Conservation (phyloP, 2,113 vertebrate genomes). For the Nothoprocta perdicaria region DNA sequence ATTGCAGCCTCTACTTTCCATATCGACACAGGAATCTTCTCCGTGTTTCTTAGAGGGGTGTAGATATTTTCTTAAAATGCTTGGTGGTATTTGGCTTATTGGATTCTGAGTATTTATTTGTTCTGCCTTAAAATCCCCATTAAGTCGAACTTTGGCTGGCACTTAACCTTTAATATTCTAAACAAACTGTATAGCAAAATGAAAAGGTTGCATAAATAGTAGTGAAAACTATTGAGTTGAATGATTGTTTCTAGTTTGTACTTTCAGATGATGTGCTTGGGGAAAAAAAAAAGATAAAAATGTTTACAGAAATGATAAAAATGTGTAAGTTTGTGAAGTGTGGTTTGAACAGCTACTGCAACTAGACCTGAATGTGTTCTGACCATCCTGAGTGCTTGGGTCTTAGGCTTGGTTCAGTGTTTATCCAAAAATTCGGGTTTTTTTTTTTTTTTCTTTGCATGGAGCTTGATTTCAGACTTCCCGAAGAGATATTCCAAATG, state of each 20-base stretch:
- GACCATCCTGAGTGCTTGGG: constrained; percentile 12
- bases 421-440: constrained; percentile 46
- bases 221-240: not conserved
- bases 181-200: not conserved
- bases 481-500: constrained; percentile 4
- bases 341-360: not conserved
- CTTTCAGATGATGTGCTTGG: not conserved
- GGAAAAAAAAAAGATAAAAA: not conserved
- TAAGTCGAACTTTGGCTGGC: not conserved
- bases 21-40: not conserved
- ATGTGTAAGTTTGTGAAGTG: not conserved
- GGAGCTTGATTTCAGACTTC: constrained; percentile 31
- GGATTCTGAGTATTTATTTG: constrained; percentile 1
- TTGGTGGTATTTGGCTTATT: not conserved
- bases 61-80: not conserved
- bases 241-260: not conserved
- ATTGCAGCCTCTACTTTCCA: not conserved
- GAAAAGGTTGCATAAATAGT: not conserved
- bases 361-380: constrained; percentile 1
- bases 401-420: constrained; percentile 30
- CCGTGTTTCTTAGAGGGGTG: not conserved
- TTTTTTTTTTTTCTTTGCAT: not conserved
- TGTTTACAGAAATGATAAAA: not conserved
- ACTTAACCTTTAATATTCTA: not conserved
- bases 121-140: not conserved